These are phyloP conservation scores for Sphaerophoria taeniata DNA, from an alignment of 2,888 invertebrate species.

Conservation along the genomic window DNA sequence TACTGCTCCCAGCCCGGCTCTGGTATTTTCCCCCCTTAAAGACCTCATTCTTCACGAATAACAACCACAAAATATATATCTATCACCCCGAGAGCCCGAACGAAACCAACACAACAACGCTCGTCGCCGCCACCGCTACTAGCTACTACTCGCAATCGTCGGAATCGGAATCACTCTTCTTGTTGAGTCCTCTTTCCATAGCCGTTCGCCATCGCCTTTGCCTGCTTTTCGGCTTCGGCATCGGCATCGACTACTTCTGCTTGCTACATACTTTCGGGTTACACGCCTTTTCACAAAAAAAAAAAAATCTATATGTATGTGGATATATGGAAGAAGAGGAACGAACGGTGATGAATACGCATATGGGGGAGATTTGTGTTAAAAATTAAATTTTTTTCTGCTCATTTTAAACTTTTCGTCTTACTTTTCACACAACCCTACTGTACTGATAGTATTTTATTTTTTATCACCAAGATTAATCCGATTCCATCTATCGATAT, in stretches of 20 bases:
- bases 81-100: too few species aligned
- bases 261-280: constrained; percentile 34
- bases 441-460: background rate
- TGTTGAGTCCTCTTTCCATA: constrained; percentile 56
- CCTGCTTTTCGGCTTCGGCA: too few species aligned
- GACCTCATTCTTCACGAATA: too few species aligned
- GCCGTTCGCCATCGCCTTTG: constrained; percentile 21
- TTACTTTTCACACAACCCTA: background rate
- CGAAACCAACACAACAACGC: too few species aligned
- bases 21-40: too few species aligned
- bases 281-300: constrained; percentile 63
- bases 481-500: background rate
- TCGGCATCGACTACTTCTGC: too few species aligned
- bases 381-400: constrained; percentile 24
- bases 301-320: constrained; percentile 45
- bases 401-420: background rate
- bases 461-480: constrained; percentile 18
- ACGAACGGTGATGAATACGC: constrained; percentile 1
- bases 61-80: too few species aligned
- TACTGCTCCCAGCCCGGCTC: too few species aligned
- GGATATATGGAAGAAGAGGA: background rate
- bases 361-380: constrained; percentile 30
- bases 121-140: constrained; percentile 1
- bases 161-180: constrained; percentile 7
- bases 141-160: background rate